phyloP scores from a whole-genome alignment of 2,113 vertebrate species.

The Psephotus haematonotus region DNA sequence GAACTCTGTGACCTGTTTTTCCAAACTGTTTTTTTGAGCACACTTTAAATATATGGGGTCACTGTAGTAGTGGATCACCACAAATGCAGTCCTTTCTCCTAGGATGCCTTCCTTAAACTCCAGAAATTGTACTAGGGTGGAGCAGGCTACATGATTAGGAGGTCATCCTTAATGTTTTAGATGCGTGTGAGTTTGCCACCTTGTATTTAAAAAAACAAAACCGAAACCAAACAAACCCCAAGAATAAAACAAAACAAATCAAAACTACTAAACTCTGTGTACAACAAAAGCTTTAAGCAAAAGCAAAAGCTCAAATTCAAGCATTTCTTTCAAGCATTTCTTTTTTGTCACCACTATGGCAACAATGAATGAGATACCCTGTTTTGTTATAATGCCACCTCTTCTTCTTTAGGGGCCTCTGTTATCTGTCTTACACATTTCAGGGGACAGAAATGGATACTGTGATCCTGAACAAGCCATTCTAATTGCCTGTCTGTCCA shows the following conservation, averaged over 20 bases:
- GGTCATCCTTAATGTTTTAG: not conserved
- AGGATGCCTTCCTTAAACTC: not conserved
- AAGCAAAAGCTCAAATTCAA: not conserved
- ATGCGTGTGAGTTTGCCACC: not conserved
- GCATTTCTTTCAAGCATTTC: not conserved
- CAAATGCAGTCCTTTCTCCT: not conserved
- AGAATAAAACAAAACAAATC: rapidly evolving
- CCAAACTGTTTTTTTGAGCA: not conserved
- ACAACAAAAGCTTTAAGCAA: not conserved
- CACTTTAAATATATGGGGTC: conserved; percentile 18
- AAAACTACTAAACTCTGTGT: not conserved
- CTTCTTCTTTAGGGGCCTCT: not conserved
- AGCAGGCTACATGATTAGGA: not conserved
- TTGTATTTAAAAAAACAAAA: not conserved
- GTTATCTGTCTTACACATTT: not conserved
- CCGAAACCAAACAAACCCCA: not conserved
- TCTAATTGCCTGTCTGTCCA: not conserved
- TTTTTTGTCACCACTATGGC: not conserved
- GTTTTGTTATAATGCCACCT: not conserved
- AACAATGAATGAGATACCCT: not conserved
- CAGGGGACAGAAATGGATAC: not conserved
- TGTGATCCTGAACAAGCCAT: not conserved
- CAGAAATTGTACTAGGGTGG: not conserved
- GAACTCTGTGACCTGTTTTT: conserved; percentile 53
- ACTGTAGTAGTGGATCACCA: not conserved